A percentile compares a stretch with the other conserved stretches of the same genome.
These are phyloP conservation scores for Chymomyza costata DNA, from an alignment of 1,140 invertebrate genomes.

Conservation along the genomic window DNA sequence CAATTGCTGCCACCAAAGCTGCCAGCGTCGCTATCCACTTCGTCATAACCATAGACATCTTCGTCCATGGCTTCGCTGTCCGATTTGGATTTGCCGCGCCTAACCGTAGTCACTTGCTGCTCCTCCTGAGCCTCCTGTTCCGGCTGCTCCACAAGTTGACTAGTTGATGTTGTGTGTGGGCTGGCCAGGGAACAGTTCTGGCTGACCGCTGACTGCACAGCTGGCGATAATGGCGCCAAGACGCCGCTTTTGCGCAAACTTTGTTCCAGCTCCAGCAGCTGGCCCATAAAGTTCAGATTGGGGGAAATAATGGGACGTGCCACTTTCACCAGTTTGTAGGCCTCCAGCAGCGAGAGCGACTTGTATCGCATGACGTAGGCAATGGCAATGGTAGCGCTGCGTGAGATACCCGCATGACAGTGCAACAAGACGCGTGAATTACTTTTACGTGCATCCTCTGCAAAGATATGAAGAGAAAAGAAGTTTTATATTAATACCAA, in stretches of 20 bases:
- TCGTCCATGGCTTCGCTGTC: constrained; percentile 65
- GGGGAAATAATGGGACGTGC: constrained; percentile 94
- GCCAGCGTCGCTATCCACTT: constrained; percentile 55
- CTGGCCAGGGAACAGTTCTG: constrained; percentile 1
- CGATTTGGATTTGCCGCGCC: constrained; percentile 45
- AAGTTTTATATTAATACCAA: constrained; percentile 8
- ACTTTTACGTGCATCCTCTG: constrained; percentile 89
- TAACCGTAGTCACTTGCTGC: constrained; percentile 14
- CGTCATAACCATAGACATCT: constrained; percentile 53
- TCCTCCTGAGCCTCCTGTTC: constrained; percentile 37
- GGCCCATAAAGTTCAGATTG: constrained; percentile 98
- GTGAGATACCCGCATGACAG: constrained; percentile 95
- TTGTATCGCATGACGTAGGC: constrained; percentile 96
- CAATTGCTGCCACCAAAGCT: constrained; percentile 63
- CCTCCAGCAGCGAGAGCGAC: constrained; percentile 89
- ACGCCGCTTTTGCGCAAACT: constrained; percentile 78
- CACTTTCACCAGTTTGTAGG: constrained; percentile 91
- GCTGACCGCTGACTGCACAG: constrained; percentile 17
- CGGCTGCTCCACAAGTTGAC: constrained; percentile 53
- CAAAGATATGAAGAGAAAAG: constrained; percentile 76
- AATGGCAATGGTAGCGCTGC: constrained; percentile 95
- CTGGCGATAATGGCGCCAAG: constrained; percentile 45
- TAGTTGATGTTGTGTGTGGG: constrained; percentile 34
- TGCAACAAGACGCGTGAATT: constrained; percentile 91
- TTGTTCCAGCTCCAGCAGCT: constrained; percentile 92